Evolutionary conservation across 2,797 vertebrate species (phyloP).

Genomic region (Pangasius macronema): DNA sequence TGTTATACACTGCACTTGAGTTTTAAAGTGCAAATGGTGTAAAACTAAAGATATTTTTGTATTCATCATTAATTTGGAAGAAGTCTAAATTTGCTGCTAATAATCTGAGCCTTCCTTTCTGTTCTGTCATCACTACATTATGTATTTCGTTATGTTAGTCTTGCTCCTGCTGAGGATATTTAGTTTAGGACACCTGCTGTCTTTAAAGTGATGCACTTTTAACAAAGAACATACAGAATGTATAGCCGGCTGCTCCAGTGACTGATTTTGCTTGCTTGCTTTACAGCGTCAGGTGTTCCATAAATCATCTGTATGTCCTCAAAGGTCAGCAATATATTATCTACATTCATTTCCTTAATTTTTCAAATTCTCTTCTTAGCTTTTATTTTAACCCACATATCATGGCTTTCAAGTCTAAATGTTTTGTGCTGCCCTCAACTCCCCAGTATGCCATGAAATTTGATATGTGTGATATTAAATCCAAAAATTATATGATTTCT

Average conservation of each 20-base stretch:
- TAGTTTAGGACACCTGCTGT: not conserved
- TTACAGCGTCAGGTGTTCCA: constrained; percentile 19
- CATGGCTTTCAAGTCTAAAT: not conserved
- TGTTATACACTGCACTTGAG: not conserved
- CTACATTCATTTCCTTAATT: constrained; percentile 5
- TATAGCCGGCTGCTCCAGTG: constrained; percentile 17
- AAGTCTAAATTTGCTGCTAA: not conserved
- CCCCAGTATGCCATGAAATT: not conserved
- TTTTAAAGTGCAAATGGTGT: not conserved
- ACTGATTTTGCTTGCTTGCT: constrained; percentile 33
- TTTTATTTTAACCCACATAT: not conserved
- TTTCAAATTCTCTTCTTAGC: not conserved
- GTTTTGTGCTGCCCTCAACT: not conserved
- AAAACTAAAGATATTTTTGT: not conserved
- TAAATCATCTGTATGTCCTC: constrained; percentile 30
- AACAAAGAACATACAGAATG: constrained; percentile 7
- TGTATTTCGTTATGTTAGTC: not conserved
- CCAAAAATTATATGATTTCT: not conserved
- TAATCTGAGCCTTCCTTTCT: not conserved
- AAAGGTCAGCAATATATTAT: constrained; percentile 33
- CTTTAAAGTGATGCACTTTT: constrained; percentile 4
- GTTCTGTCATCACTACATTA: not conserved
- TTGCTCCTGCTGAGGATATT: not conserved
- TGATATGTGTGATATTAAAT: not conserved
- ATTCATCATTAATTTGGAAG: not conserved